Conservation (phyloP, 2,113 vertebrate genomes). For the Aleadryas rufinucha region DNA sequence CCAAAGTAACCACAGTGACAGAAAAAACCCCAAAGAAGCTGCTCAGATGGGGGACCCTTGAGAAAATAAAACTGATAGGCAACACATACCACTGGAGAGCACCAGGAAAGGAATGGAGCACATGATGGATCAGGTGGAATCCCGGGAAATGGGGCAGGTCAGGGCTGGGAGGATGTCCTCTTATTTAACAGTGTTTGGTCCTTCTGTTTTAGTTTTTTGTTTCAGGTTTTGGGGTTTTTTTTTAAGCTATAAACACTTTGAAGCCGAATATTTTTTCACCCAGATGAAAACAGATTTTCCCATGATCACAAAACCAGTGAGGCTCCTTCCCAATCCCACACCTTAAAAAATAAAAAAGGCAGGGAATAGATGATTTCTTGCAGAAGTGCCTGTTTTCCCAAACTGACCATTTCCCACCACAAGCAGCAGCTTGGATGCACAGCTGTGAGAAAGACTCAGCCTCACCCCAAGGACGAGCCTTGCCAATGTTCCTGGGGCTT, state of each 20-base stretch:
- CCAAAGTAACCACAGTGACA: rapidly evolving
- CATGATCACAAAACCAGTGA: background rate
- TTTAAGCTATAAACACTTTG: background rate
- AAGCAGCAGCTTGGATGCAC: background rate
- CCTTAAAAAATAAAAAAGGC: background rate
- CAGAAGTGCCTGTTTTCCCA: background rate
- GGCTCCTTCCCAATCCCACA: background rate
- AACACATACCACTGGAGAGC: rapidly evolving
- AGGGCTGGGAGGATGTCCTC: background rate
- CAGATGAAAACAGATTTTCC: background rate
- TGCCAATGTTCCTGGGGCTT: background rate
- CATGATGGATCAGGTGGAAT: background rate
- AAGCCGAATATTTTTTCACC: background rate
- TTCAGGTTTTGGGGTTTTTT: background rate
- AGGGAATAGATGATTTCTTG: background rate
- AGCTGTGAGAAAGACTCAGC: background rate
- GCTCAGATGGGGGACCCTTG: background rate
- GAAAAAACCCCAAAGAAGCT: rapidly evolving
- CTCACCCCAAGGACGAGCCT: background rate
- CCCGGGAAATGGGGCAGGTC: rapidly evolving
- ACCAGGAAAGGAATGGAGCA: background rate
- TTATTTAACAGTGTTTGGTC: too few relatives aligned
- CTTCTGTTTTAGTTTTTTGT: background rate
- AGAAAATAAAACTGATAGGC: background rate
- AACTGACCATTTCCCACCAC: background rate